Evolutionary conservation across 2,888 invertebrate genomes (phyloP), one percentile per base, ranked within the genome.

Genomic region (Lasius fuliginosus): DNA sequence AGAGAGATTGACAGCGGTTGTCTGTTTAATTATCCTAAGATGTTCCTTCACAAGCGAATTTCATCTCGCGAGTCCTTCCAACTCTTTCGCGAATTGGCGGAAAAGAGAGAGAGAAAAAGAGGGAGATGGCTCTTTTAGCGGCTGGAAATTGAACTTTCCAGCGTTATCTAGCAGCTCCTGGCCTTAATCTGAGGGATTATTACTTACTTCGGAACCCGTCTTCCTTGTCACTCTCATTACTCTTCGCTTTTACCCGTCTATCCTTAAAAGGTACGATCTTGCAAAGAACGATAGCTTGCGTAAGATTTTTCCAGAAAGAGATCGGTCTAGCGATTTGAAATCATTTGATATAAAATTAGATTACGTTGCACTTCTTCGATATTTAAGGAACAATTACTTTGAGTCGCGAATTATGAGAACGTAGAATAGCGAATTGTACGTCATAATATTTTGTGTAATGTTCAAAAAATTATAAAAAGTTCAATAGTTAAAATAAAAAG

Each of bases 101-200:
- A 9, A 11, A 40, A 12, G 42, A 46, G 18, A 46, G 18, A 42
- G 42, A 42, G 9, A 46, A 33, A 73, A 46, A 76, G 65, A 71
- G 53, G 27, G 30, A 18, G 36, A 82, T 71, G 71, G 56, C 60
- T 86, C 85, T 76, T 87, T 87, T 84, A 85, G 73, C 71, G 71
- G 73, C 36, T 77, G 79, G 77, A 86, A 86, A 90, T 90, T 86
- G 88, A 90, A 86, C 89, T 85, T 75, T 40, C 74, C 58, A 81
- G 68, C 81, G 81, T 86, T 86, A 90, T 89, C 86, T 71, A 68
- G 74, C 83, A 77, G 56, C 42, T 40, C 68, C 81, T 53, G 84
- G 85, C 87, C 84, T 90, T 90, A 83, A 90, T 90, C 85, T 79
- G 85, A 88, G 85, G 84, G 90, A 90, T 90, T 90, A 86, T 88